Base-by-base conservation (phyloP, 1,140 invertebrate genomes). In the Drosophila saltans region DNA sequence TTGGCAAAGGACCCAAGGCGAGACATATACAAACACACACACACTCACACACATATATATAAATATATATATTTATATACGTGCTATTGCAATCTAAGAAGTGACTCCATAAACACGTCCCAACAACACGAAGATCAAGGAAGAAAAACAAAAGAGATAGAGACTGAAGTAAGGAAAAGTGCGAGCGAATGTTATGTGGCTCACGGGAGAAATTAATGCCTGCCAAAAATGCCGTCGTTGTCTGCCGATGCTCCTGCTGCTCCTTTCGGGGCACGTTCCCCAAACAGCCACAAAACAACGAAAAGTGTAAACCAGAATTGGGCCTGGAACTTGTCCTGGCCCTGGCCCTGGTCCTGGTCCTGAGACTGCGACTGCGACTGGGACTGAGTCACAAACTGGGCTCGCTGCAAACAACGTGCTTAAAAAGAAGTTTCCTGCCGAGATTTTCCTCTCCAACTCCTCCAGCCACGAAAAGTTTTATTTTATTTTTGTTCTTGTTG, bases 161-260 rank as follows among this genome's bases (percentile, higher is more conserved):
- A 24, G 7, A 26, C 39, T 21, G 21, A 21, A 8, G 21, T 2
- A 7, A n/a, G 24, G 40, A 60, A 24, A 26, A 36, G 59, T 8
- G 45, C 11, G 30, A 36, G 57, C 58, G 68, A 57, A 41, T 61
- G 72, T 84, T 83, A 84, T 84, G 81, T 84, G 81, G 60, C 81
- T 85, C 81, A 78, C 82, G 81, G 81, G 81, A 85, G 75, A 78
- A 85, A 85, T 85, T 85, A 83, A 83, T 84, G 81, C 82, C 81
- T 84, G 74, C 81, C 81, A 84, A 84, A 84, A 84, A 84, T 85
- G 70, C 67, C 45, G 70, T 52, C 72, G 66, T 56, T 55, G 58
- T 62, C 57, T 30, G 41, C 26, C 40, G 61, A 28, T 62, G 39
- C 39, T 24, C 1, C 28, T 33, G 45, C 72, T 66, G 77, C 67